These are phyloP conservation scores for Drosophila mulleri DNA, from an alignment of 2,888 invertebrate species.

Conservation along the genomic window DNA sequence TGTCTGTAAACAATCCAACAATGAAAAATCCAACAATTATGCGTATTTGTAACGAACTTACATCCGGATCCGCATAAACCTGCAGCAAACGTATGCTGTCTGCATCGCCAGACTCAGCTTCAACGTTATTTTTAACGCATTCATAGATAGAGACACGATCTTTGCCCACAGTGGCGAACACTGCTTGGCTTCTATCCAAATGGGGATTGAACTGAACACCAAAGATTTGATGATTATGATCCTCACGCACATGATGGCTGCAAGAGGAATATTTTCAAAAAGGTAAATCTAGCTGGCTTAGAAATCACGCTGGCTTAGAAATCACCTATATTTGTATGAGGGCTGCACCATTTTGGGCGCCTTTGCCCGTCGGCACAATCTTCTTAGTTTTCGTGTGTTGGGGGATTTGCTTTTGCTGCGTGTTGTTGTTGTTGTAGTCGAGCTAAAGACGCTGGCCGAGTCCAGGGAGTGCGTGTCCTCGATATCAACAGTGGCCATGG, in stretches of 20 bases:
- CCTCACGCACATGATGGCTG: slow-evolving; percentile 94
- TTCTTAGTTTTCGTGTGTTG: slow-evolving; percentile 87
- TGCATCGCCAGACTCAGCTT: slow-evolving; percentile 87
- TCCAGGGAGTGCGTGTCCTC: slow-evolving; percentile 83
- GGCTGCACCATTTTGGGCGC: slow-evolving; percentile 88
- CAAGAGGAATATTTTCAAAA: not conserved
- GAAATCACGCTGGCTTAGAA: too few species aligned
- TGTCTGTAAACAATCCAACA: slow-evolving; percentile 87
- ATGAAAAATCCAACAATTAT: not conserved
- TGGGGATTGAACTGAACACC: slow-evolving; percentile 97
- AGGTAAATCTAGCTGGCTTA: too few species aligned
- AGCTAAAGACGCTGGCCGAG: slow-evolving; percentile 92
- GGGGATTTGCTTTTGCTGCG: slow-evolving; percentile 94
- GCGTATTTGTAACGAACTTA: slow-evolving; percentile 81
- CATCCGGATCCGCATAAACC: slow-evolving; percentile 97
- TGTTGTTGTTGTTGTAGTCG: slow-evolving; percentile 92
- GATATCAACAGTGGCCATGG: slow-evolving; percentile 18
- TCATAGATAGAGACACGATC: slow-evolving; percentile 97
- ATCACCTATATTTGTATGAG: slow-evolving; percentile 87
- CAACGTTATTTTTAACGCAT: slow-evolving; percentile 87
- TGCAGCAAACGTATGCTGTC: slow-evolving; percentile 94
- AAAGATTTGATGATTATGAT: slow-evolving; percentile 96
- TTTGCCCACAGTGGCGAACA: slow-evolving; percentile 97
- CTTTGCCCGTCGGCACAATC: slow-evolving; percentile 87
- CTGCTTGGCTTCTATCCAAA: slow-evolving; percentile 92